Conservation (phyloP, 2,797 vertebrate species). For the Cygnus olor region DNA sequence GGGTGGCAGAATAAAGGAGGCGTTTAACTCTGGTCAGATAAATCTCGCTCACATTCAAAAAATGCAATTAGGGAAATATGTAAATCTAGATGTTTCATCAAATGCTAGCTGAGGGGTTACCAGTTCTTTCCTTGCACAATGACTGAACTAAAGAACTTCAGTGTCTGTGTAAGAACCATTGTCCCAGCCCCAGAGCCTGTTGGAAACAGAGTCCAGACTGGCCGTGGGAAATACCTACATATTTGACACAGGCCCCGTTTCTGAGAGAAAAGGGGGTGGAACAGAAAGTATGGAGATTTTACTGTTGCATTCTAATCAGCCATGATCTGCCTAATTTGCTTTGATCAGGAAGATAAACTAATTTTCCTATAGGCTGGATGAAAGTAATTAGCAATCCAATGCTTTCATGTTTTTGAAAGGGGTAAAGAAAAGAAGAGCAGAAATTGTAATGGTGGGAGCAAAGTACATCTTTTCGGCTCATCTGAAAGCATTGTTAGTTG, state of each 20-base stretch:
- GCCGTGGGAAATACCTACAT: constrained; percentile 89
- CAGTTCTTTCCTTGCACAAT: constrained; percentile 81
- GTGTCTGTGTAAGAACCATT: constrained; percentile 86
- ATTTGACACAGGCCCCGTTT: constrained; percentile 85
- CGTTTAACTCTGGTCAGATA: constrained; percentile 82
- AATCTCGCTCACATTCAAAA: constrained; percentile 81
- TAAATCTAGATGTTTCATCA: constrained; percentile 87
- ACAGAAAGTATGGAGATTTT: constrained; percentile 84
- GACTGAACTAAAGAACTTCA: constrained; percentile 85
- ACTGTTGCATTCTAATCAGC: constrained; percentile 85
- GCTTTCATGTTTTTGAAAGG: constrained; percentile 82
- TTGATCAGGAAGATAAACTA: constrained; percentile 87
- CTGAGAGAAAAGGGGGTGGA: constrained; percentile 81
- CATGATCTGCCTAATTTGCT: constrained; percentile 85
- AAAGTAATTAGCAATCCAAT: constrained; percentile 83
- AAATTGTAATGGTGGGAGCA: constrained; percentile 75
- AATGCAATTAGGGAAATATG: constrained; percentile 86
- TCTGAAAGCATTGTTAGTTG: constrained; percentile 73
- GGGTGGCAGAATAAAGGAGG: constrained; percentile 75
- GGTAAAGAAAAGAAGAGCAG: constrained; percentile 74
- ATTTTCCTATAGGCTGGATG: constrained; percentile 82
- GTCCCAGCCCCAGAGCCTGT: constrained; percentile 78
- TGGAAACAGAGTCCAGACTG: constrained; percentile 82
- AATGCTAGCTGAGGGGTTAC: constrained; percentile 82
- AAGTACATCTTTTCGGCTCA: constrained; percentile 71